Percentiles rank a stretch among this genome's conserved stretches.
Conservation (phyloP, 2,888 invertebrate genomes). For the Ennomos quercinarius region DNA sequence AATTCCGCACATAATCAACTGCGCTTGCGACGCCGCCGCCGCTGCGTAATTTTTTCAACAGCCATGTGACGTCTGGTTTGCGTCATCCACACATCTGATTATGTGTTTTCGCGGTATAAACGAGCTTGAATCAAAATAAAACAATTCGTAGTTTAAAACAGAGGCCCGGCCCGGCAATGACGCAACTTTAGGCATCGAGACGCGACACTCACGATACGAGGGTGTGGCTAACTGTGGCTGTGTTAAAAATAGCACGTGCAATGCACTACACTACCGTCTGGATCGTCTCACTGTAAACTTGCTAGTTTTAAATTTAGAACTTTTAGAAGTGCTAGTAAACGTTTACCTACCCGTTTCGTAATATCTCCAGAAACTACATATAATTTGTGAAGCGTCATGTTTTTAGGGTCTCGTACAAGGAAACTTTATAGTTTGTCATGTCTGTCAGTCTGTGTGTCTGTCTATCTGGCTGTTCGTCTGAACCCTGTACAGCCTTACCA, state of each 20-base stretch:
- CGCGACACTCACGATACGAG: slow-evolving; percentile 39
- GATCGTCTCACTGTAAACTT: slow-evolving; percentile 29
- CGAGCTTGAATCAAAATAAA: background rate
- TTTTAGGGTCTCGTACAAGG: too few relatives aligned
- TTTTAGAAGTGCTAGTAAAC: slow-evolving; percentile 7
- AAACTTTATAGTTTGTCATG: background rate
- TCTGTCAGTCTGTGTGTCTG: background rate
- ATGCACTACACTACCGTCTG: slow-evolving; percentile 40
- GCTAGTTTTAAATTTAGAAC: slow-evolving; percentile 12
- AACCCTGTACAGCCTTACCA: too few relatives aligned
- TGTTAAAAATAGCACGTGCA: slow-evolving; percentile 56
- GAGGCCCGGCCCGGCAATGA: slow-evolving; percentile 74
- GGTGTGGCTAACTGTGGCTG: slow-evolving; percentile 55
- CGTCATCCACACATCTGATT: too few relatives aligned
- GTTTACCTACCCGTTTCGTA: slow-evolving; percentile 9
- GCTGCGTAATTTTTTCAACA: slow-evolving; percentile 7
- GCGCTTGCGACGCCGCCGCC: too few relatives aligned
- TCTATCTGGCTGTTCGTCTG: background rate
- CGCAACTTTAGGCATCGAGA: slow-evolving; percentile 43
- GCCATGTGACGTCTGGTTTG: slow-evolving; percentile 3
- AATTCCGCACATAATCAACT: too few relatives aligned
- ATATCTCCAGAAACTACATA: slow-evolving; percentile 1
- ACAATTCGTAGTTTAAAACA: slow-evolving; percentile 38
- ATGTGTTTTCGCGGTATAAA: too few relatives aligned
- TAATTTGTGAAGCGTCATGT: background rate